Conservation (phyloP, 2,888 invertebrate species). For the Spisula solida region DNA sequence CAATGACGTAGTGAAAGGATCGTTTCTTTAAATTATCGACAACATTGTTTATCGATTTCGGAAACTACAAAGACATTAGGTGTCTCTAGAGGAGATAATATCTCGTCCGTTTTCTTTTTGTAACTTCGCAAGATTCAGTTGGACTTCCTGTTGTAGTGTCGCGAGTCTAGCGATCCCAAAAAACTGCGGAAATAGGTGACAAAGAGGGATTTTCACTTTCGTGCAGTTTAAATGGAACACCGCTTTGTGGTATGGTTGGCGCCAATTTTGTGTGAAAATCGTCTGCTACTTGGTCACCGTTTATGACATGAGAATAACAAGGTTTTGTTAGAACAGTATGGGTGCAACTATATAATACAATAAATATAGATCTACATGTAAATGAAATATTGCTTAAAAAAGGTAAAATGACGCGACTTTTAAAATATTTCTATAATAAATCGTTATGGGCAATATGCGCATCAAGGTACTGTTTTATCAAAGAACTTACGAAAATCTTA, state of each 20-base stretch:
- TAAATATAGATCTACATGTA: too few relatives aligned
- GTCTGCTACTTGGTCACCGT: constrained; percentile 59
- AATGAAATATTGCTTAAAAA: too few relatives aligned
- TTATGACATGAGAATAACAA: constrained; percentile 60
- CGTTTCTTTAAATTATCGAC: constrained; percentile 29
- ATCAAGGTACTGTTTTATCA: too few relatives aligned
- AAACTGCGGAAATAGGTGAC: constrained; percentile 59
- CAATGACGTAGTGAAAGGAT: constrained; percentile 34
- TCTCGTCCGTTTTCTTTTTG: constrained; percentile 53
- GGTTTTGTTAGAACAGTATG: constrained; percentile 19
- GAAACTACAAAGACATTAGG: constrained; percentile 54
- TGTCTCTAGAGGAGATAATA: constrained; percentile 62
- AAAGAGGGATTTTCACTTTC: constrained; percentile 66
- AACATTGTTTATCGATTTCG: constrained; percentile 40
- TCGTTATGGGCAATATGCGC: too few relatives aligned
- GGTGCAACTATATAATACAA: not conserved
- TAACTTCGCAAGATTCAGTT: constrained; percentile 50
- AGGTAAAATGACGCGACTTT: too few relatives aligned
- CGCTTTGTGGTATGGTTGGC: constrained; percentile 60
- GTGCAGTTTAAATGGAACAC: constrained; percentile 45
- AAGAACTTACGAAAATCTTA: too few relatives aligned
- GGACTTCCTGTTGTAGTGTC: constrained; percentile 62
- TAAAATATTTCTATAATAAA: too few relatives aligned
- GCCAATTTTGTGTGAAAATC: constrained; percentile 73
- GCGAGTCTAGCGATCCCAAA: constrained; percentile 56